These are phyloP conservation scores for Agrilus cyanescens DNA, from an alignment of 2,888 invertebrate genomes.

Conservation along the genomic window DNA sequence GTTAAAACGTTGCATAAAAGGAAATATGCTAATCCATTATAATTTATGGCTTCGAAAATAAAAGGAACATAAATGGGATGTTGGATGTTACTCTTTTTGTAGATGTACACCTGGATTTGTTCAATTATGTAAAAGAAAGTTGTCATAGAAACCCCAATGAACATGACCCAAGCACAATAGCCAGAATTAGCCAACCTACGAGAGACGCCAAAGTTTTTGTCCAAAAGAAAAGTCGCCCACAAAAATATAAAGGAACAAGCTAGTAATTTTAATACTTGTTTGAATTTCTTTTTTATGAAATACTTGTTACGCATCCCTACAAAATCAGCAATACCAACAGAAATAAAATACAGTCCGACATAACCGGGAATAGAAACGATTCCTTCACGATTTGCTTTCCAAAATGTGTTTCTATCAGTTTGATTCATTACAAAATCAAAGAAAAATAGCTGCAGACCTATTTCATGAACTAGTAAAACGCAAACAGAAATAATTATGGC, in stretches of 20 bases:
- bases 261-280: slow-evolving; percentile 10
- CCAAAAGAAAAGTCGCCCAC: slow-evolving; percentile 36
- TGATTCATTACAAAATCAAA: slow-evolving; percentile 56
- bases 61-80: slow-evolving; percentile 35
- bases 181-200: slow-evolving; percentile 74
- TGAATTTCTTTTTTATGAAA: slow-evolving; percentile 11
- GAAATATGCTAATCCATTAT: slow-evolving; percentile 76
- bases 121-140: slow-evolving; percentile 46
- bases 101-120: slow-evolving; percentile 29
- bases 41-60: slow-evolving; percentile 61
- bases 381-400: slow-evolving; percentile 87
- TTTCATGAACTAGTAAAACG: slow-evolving; percentile 53
- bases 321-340: slow-evolving; percentile 50
- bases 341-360: slow-evolving; percentile 67
- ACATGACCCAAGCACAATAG: slow-evolving; percentile 67
- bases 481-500: slow-evolving; percentile 44
- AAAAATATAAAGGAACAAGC: slow-evolving; percentile 27
- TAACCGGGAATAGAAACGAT: slow-evolving; percentile 77
- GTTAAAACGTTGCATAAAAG: slow-evolving; percentile 74
- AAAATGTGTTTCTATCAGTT: slow-evolving; percentile 43
- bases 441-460: slow-evolving; percentile 48
- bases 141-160: slow-evolving; percentile 46
- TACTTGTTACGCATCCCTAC: slow-evolving; percentile 32
- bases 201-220: slow-evolving; percentile 49
- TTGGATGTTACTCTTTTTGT: slow-evolving; percentile 16